Conservation (phyloP, 2,888 invertebrate species). For the Mactromeris polynyma region DNA sequence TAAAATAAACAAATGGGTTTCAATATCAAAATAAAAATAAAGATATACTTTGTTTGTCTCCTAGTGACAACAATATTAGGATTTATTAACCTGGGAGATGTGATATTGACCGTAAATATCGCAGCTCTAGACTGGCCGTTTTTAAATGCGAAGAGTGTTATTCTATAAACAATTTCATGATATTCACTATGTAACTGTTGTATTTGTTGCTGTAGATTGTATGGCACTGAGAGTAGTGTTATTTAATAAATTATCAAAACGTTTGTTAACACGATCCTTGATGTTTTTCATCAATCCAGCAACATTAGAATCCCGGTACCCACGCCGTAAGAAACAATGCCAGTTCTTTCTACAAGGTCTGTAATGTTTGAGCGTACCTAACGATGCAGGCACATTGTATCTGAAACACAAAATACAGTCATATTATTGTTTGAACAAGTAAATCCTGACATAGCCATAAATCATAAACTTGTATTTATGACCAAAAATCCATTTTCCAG, state of each 20-base stretch:
- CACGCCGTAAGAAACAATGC: conserved; percentile 39
- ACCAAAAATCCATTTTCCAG: too few species aligned
- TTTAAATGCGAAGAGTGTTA: too few species aligned
- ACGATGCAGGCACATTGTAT: conserved; percentile 29
- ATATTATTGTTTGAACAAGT: too few species aligned
- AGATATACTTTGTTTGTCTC: neutral
- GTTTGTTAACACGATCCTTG: neutral
- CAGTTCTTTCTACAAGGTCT: conserved; percentile 42
- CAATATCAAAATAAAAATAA: too few species aligned
- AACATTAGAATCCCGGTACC: conserved; percentile 30
- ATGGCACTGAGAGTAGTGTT: conserved; percentile 8
- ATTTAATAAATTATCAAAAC: conserved; percentile 1
- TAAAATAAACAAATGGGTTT: too few species aligned
- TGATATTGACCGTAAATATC: too few species aligned
- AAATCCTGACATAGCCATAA: too few species aligned
- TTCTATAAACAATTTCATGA: too few species aligned
- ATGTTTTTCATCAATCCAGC: conserved; percentile 18
- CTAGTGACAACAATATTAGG: neutral
- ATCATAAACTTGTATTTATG: too few species aligned
- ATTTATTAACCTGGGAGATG: too few species aligned
- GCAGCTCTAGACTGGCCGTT: too few species aligned
- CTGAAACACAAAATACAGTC: conserved; percentile 12
- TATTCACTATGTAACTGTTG: neutral
- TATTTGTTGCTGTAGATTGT: neutral
- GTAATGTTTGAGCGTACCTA: conserved; percentile 42